Conservation (phyloP, 2,888 invertebrate species). For the Andrena flavipes region DNA sequence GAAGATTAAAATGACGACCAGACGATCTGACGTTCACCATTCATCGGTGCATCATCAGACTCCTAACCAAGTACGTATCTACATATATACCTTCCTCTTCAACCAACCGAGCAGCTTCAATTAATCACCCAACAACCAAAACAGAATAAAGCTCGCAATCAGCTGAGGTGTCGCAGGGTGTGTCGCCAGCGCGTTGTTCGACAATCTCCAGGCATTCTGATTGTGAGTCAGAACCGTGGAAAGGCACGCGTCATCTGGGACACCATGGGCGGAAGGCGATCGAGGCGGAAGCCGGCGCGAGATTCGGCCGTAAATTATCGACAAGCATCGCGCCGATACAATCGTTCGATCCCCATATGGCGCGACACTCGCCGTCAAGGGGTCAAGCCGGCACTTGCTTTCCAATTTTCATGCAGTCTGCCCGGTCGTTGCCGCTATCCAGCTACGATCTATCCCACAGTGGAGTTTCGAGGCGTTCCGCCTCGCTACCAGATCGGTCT, state of each 20-base stretch:
- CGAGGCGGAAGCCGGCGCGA: conserved; percentile 17
- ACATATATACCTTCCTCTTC: no score
- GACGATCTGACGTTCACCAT: no score
- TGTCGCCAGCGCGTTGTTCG: no score
- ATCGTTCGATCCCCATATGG: conserved; percentile 65
- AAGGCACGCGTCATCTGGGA: conserved; percentile 26
- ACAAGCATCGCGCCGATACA: conserved; percentile 55
- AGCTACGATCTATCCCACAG: conserved; percentile 41
- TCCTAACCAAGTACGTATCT: no score
- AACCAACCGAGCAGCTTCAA: no score
- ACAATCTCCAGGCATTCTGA: not conserved
- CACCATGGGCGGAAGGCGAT: not conserved
- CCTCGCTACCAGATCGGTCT: conserved; percentile 3
- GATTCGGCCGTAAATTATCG: conserved; percentile 56
- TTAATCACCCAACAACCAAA: no score
- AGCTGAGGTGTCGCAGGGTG: no score
- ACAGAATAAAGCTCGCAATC: no score
- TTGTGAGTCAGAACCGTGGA: not conserved
- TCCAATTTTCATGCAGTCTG: conserved; percentile 61
- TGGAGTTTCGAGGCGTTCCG: conserved; percentile 22
- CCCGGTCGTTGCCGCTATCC: conserved; percentile 41
- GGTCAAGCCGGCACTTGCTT: conserved; percentile 52
- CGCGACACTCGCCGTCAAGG: conserved; percentile 27
- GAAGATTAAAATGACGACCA: no score
- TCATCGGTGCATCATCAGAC: no score